Evolutionary conservation across 2,888 invertebrate genomes (phyloP).

Genomic region (Rhingia rostrata): DNA sequence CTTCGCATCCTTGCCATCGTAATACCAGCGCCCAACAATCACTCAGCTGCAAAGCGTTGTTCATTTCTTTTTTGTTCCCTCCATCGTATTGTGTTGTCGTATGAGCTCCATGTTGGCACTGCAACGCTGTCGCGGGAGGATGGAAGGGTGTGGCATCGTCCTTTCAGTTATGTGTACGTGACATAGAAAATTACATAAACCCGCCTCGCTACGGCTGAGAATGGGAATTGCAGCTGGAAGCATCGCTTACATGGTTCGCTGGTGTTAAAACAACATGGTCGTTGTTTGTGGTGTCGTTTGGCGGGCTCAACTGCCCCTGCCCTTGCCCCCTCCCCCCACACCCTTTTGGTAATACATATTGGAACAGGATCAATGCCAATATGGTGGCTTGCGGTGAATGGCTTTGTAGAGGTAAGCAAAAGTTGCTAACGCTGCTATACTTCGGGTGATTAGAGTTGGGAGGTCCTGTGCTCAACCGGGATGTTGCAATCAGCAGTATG

Average conservation of each 20-base stretch:
- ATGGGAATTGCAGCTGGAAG: constrained; percentile 60
- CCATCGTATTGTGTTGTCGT: constrained; percentile 4
- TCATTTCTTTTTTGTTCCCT: constrained; percentile 34
- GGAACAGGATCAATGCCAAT: constrained; percentile 60
- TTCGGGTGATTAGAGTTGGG: constrained; percentile 53
- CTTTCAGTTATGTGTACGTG: constrained; percentile 56
- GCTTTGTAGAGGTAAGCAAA: constrained; percentile 51
- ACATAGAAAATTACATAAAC: constrained; percentile 61
- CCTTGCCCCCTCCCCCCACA: not conserved
- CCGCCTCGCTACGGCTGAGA: constrained; percentile 28
- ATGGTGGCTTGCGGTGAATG: constrained; percentile 44
- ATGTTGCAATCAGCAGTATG: constrained; percentile 26
- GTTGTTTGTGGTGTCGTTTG: constrained; percentile 63
- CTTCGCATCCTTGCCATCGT: not conserved
- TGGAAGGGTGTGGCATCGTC: not conserved
- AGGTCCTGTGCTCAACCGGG: not conserved
- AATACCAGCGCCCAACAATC: not conserved
- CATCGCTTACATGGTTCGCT: constrained; percentile 67
- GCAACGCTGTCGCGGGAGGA: constrained; percentile 3
- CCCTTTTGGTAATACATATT: constrained; percentile 10
- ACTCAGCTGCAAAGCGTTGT: constrained; percentile 40
- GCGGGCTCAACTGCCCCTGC: not conserved
- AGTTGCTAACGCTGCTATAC: constrained; percentile 36
- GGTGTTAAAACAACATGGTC: constrained; percentile 72
- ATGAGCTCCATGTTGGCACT: not conserved